Base-by-base conservation (phyloP, 2,113 vertebrate species). In the Columba livia region DNA sequence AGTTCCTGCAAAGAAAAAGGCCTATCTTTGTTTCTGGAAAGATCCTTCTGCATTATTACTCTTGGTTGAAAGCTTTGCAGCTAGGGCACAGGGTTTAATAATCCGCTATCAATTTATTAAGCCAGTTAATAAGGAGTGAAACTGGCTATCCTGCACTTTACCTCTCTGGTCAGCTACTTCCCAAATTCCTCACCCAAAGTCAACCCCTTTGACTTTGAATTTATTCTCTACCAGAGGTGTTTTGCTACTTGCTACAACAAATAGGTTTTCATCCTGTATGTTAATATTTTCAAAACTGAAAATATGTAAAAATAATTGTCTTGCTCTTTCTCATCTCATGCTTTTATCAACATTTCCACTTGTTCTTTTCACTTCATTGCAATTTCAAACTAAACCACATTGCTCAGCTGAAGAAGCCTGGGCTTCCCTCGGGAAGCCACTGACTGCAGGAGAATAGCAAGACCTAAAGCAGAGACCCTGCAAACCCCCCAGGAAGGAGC, bases 81-180 rank as follows among this genome's bases (percentile, higher is more conserved):
- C 51, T 48, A 92, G 32, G 74, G 48, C 54, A 56, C 25, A 54
- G 44, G 40, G 64, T 62, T 83, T 85, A 85, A 79, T 69, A 89
- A 85, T 89, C 81, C 54, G 48, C 34, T 75, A 60, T 66, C 11
- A 56, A 86, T 57, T 67, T 78, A 92, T 86, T 94, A 94, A 91
- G 25, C 48, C 65, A 82, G 54, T 77, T 94, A n/a, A 17, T 42
- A 71, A 90, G 56, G 40, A 85, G 36, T 65, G 57, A 93, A 80
- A 25, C 60, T 62, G 15, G 36, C 29, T 79, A 31, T 48, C 56
- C 32, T 60, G 38, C 40, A 54, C 79, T 85, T 77, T 25, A 67
- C 44, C 47, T 83, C 60, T 94, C 47, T 44, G 23, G 56, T 86
- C 74, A 89, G 88, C 90, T 72, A 40, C 64, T 81, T 88, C 93